Conservation (phyloP, 2,888 invertebrate species). For the Cheilosia vulpina region DNA sequence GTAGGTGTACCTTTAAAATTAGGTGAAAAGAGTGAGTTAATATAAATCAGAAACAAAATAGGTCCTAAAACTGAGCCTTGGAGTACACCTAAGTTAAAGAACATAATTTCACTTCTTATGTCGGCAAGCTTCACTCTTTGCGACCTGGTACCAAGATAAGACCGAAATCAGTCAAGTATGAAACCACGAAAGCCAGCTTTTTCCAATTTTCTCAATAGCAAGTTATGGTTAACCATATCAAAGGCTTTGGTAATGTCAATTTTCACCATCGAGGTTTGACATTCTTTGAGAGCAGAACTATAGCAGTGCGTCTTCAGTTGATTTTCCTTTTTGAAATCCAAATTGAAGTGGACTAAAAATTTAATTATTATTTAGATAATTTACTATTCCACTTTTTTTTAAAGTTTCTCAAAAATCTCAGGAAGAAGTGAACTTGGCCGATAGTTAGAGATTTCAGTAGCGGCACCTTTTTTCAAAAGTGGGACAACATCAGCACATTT, state of each 20-base stretch:
- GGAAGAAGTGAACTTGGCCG: neutral
- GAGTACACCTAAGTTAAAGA: too few species aligned
- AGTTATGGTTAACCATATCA: too few species aligned
- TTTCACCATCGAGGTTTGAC: too few species aligned
- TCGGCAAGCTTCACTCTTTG: too few species aligned
- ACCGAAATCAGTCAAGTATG: too few species aligned
- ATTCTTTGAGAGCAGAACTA: slow-evolving; percentile 15
- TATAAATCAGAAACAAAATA: neutral
- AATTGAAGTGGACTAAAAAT: slow-evolving; percentile 22
- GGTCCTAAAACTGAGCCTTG: slow-evolving; percentile 22
- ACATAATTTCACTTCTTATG: too few species aligned
- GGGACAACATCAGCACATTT: slow-evolving; percentile 3
- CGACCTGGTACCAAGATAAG: too few species aligned
- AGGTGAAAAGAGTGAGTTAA: slow-evolving; percentile 2
- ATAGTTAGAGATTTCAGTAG: too few species aligned
- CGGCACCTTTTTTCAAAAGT: neutral
- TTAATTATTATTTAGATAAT: slow-evolving; percentile 5
- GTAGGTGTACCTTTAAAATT: slow-evolving; percentile 8
- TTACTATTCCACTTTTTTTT: neutral
- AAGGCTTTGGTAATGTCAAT: too few species aligned
- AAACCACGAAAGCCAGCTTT: too few species aligned
- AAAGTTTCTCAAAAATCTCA: too few species aligned
- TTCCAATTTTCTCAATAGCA: too few species aligned
- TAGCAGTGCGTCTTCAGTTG: slow-evolving; percentile 27
- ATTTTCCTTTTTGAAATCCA: slow-evolving; percentile 32